phyloP scores from a whole-genome alignment of 2,888 invertebrate genomes.

The Latrodectus hesperus region DNA sequence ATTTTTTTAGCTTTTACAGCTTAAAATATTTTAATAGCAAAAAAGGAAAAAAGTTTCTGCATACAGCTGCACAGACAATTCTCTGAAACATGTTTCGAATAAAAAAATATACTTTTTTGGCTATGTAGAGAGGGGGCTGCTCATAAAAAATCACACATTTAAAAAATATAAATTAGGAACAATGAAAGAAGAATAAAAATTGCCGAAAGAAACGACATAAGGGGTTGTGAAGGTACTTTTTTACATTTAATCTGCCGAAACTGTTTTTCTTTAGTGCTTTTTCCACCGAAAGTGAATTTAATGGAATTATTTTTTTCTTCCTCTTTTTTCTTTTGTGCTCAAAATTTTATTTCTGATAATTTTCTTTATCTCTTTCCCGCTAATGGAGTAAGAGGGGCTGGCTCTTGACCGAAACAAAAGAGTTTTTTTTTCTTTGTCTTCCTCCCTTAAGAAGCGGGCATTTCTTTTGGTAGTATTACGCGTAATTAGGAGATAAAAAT shows the following conservation, averaged over 20 bases:
- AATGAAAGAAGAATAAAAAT: neutral
- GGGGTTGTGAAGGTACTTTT: too few species aligned
- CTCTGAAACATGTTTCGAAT: too few species aligned
- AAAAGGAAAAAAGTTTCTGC: too few species aligned
- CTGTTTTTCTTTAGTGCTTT: constrained; percentile 38
- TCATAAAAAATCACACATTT: too few species aligned
- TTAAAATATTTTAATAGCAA: too few species aligned
- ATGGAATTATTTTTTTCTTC: constrained; percentile 39
- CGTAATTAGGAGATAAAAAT: constrained; percentile 60
- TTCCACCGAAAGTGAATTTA: constrained; percentile 40
- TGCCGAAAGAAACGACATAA: constrained; percentile 5
- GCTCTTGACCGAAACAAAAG: neutral
- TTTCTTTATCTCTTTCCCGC: constrained; percentile 44
- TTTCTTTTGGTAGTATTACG: constrained; percentile 45
- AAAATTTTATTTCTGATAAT: constrained; percentile 40
- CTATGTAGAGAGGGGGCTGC: too few species aligned
- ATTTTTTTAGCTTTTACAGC: too few species aligned
- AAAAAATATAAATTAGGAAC: too few species aligned
- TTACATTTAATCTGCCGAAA: constrained; percentile 10
- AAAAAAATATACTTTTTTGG: too few species aligned
- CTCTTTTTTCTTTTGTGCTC: neutral
- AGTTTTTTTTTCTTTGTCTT: neutral
- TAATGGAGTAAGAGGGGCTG: constrained; percentile 56
- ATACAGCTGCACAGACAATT: too few species aligned
- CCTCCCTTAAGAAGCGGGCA: neutral